These are phyloP conservation scores for Plagiodera versicolora DNA, from an alignment of 2,888 invertebrate species.

Conservation along the genomic window DNA sequence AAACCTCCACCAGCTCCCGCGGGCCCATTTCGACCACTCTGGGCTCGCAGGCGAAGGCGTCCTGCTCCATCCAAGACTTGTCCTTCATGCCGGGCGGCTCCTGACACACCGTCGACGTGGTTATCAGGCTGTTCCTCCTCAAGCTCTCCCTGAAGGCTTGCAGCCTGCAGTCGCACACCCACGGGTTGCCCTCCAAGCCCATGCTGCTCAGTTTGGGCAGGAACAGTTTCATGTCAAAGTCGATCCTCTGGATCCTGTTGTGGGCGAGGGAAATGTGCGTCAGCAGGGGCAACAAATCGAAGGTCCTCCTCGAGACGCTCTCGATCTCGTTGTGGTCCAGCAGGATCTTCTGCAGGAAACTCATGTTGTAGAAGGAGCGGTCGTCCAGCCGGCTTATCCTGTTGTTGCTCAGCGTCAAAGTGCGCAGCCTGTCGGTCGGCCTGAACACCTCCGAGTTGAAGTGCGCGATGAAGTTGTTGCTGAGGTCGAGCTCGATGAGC, in stretches of 20 bases:
- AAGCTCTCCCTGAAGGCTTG: conserved; percentile 79
- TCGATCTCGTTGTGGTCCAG: conserved; percentile 75
- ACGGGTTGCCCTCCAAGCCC: conserved; percentile 78
- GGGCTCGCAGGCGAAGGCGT: conserved; percentile 82
- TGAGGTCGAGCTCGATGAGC: conserved; percentile 81
- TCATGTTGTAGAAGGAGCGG: conserved; percentile 74
- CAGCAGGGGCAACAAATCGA: conserved; percentile 58
- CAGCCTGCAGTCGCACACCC: conserved; percentile 86
- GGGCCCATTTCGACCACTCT: conserved; percentile 62
- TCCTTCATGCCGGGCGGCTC: conserved; percentile 70
- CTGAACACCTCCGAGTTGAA: conserved; percentile 72
- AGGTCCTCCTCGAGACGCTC: conserved; percentile 67
- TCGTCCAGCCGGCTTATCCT: conserved; percentile 72
- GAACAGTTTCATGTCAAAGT: conserved; percentile 64
- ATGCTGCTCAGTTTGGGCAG: conserved; percentile 71
- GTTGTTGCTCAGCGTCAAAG: conserved; percentile 75
- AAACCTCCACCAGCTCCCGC: conserved; percentile 56
- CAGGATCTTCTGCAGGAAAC: conserved; percentile 74
- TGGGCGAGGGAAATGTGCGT: conserved; percentile 70
- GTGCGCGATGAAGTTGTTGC: conserved; percentile 68
- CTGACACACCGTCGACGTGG: conserved; percentile 71
- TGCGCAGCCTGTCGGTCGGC: conserved; percentile 70
- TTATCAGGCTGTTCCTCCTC: conserved; percentile 71
- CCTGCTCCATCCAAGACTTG: conserved; percentile 74
- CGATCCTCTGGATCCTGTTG: conserved; percentile 71